phyloP scores from a whole-genome alignment of 1,140 invertebrate genomes.

The Drosophila ficusphila region DNA sequence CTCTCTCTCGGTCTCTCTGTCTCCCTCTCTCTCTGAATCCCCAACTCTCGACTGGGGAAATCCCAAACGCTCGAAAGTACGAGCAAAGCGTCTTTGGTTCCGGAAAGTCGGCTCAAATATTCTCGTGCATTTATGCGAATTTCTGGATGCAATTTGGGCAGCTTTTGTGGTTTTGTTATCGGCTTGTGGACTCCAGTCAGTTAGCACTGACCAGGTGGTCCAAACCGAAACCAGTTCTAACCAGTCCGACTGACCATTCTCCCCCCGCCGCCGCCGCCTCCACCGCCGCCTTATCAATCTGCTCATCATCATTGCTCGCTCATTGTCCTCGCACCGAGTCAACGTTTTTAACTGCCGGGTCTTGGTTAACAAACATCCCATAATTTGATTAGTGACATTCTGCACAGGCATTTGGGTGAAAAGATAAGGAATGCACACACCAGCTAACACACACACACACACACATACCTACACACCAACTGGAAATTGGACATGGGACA shows the following conservation, averaged over 20 bases:
- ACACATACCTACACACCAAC: too few relatives aligned
- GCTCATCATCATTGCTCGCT: constrained; percentile 53
- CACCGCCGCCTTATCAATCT: constrained; percentile 38
- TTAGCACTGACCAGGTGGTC: background rate
- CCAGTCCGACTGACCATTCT: too few relatives aligned
- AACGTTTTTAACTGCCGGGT: constrained; percentile 10
- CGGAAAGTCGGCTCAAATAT: background rate
- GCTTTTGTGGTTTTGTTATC: constrained; percentile 18
- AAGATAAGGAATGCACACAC: constrained; percentile 67
- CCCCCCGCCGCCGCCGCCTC: background rate
- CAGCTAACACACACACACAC: constrained; percentile 21
- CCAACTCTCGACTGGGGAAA: background rate
- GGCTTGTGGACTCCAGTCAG: background rate
- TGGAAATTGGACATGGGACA: background rate
- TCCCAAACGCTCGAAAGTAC: background rate
- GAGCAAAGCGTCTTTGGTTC: background rate
- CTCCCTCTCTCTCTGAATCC: too few relatives aligned
- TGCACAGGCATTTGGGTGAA: constrained; percentile 75
- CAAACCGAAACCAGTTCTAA: too few relatives aligned
- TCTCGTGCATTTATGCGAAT: constrained; percentile 6
- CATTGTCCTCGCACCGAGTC: constrained; percentile 23
- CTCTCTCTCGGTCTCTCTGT: too few relatives aligned
- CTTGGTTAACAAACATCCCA: constrained; percentile 67
- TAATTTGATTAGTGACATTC: constrained; percentile 80
- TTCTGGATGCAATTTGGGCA: constrained; percentile 11